These are phyloP conservation scores for Myotis vivesi DNA, from an alignment of 2,797 vertebrate species.

Conservation along the genomic window DNA sequence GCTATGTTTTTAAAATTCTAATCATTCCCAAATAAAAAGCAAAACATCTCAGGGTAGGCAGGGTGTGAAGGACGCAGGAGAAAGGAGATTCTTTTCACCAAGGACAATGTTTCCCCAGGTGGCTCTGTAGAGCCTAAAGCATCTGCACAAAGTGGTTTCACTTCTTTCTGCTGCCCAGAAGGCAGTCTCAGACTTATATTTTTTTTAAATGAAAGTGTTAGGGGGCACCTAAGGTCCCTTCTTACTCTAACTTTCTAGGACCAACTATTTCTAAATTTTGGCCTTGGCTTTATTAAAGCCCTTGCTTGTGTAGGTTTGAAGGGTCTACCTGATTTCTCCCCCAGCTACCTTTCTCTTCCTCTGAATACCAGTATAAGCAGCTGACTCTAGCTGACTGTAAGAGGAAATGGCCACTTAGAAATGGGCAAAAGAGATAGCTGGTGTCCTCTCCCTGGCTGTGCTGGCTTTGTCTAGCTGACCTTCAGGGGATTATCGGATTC, in stretches of 20 bases:
- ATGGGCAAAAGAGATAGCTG: background rate
- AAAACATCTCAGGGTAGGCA: background rate
- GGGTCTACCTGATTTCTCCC: background rate
- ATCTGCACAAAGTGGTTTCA: background rate
- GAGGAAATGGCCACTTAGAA: background rate
- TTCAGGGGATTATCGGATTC: background rate
- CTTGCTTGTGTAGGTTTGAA: background rate
- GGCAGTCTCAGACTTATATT: background rate
- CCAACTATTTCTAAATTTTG: background rate
- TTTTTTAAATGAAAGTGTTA: background rate
- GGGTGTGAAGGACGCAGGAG: background rate
- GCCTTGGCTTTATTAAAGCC: conserved; percentile 10
- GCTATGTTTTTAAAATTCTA: background rate
- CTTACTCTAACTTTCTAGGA: background rate
- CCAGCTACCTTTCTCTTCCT: background rate
- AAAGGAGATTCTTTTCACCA: background rate
- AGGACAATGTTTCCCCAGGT: background rate
- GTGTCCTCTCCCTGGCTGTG: background rate
- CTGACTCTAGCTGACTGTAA: background rate
- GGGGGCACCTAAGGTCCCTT: background rate
- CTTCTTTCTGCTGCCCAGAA: background rate
- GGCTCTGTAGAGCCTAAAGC: background rate
- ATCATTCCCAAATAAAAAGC: background rate
- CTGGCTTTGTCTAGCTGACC: background rate
- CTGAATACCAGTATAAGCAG: background rate